Percentiles rank a stretch among this genome's conserved stretches.
Conservation (phyloP, 1,140 invertebrate species). For the Globodera rostochiensis region DNA sequence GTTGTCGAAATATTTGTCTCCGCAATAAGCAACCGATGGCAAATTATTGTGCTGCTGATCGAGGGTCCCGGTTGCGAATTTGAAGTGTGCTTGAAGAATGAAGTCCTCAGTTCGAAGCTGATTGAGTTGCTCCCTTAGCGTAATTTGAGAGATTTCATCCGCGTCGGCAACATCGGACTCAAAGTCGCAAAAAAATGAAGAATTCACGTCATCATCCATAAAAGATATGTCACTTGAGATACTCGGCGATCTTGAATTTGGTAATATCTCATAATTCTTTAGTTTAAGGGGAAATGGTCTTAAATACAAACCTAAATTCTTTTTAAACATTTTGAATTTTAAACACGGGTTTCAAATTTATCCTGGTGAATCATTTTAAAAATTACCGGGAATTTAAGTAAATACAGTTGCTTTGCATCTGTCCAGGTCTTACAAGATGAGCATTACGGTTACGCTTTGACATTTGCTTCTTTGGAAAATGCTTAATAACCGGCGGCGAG, state of each 20-base stretch:
- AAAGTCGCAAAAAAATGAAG: neutral
- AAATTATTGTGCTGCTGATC: neutral
- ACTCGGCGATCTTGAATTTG: too few species aligned
- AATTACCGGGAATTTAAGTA: too few species aligned
- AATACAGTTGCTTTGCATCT: too few species aligned
- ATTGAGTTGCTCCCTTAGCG: neutral
- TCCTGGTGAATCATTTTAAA: too few species aligned
- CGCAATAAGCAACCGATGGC: neutral
- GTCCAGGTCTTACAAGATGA: too few species aligned
- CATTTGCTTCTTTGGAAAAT: constrained; percentile 13
- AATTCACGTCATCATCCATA: too few species aligned
- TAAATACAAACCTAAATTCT: too few species aligned
- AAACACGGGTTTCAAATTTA: too few species aligned
- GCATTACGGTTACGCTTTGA: neutral
- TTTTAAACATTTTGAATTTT: too few species aligned
- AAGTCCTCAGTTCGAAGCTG: neutral
- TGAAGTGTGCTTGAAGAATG: neutral
- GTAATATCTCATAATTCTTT: too few species aligned
- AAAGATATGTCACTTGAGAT: too few species aligned
- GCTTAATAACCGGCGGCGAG: constrained; percentile 12
- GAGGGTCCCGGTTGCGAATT: neutral
- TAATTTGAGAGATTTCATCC: neutral
- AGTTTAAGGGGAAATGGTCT: too few species aligned
- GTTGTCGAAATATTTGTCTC: neutral
- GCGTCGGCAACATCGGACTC: neutral